These are phyloP conservation scores for Arctocebus calabarensis DNA, from an alignment of 2,797 vertebrate species.

Conservation along the genomic window DNA sequence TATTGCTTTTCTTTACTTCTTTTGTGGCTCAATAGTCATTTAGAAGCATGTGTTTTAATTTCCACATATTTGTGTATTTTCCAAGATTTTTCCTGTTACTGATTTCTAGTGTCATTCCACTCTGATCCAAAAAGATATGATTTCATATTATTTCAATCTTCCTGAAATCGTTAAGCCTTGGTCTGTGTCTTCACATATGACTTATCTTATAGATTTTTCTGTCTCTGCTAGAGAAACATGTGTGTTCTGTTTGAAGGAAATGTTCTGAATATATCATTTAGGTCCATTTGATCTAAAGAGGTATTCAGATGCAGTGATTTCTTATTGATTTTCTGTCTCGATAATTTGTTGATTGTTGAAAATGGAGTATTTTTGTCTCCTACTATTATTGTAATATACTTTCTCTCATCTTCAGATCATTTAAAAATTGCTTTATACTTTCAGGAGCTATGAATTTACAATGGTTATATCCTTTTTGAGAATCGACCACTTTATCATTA, in stretches of 20 bases:
- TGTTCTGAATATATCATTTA: not conserved
- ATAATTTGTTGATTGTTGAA: not conserved
- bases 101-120: not conserved
- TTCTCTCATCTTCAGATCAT: not conserved
- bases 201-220: not conserved
- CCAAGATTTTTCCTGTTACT: not conserved
- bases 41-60: not conserved
- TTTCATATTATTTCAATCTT: not conserved
- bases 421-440: not conserved
- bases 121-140: not conserved
- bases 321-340: not conserved
- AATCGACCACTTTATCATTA: not conserved
- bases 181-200: not conserved
- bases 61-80: not conserved
- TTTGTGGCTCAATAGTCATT: not conserved
- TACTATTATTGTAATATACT: not conserved
- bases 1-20: not conserved
- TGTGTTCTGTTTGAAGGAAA: not conserved
- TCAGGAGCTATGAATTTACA: not conserved
- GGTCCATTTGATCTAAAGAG: not conserved
- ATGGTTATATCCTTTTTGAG: not conserved
- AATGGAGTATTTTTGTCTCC: too few relatives aligned
- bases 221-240: not conserved
- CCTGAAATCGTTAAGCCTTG: not conserved
- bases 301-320: not conserved